phyloP scores from a whole-genome alignment of 2,113 vertebrate genomes.

The Solenodon paradoxus region DNA sequence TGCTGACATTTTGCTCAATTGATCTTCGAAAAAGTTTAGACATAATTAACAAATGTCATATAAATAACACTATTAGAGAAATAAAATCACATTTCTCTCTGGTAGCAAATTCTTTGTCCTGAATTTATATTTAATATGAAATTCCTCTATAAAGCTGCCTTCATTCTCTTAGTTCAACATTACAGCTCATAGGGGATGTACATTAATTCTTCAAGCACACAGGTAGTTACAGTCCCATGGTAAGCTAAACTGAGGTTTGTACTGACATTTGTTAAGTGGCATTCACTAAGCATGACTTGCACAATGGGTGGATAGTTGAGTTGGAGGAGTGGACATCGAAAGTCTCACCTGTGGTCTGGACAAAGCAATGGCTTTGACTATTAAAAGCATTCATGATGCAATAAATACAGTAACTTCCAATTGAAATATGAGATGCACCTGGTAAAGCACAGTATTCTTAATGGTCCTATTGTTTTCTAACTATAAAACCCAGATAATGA shows the following conservation, averaged over 20 bases:
- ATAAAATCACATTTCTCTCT: not conserved
- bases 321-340: not conserved
- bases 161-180: not conserved
- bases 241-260: not conserved
- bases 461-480: not conserved
- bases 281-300: not conserved
- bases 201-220: not conserved
- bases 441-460: slow-evolving; percentile 48
- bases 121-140: not conserved
- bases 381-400: slow-evolving; percentile 46
- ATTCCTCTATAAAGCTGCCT: not conserved
- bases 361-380: slow-evolving; percentile 40
- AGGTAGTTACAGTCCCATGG: not conserved
- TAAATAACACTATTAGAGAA: not conserved
- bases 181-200: not conserved
- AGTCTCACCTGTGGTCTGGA: not conserved
- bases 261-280: not conserved
- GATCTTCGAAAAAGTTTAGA: not conserved
- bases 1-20: slow-evolving; percentile 6
- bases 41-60: not conserved
- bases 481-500: slow-evolving; percentile 40
- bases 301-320: not conserved
- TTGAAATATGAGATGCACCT: slow-evolving; percentile 43
- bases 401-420: slow-evolving; percentile 51
- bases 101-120: not conserved